phyloP scores from a whole-genome alignment of 2,888 invertebrate species.

The Megaustenia siamemsis region DNA sequence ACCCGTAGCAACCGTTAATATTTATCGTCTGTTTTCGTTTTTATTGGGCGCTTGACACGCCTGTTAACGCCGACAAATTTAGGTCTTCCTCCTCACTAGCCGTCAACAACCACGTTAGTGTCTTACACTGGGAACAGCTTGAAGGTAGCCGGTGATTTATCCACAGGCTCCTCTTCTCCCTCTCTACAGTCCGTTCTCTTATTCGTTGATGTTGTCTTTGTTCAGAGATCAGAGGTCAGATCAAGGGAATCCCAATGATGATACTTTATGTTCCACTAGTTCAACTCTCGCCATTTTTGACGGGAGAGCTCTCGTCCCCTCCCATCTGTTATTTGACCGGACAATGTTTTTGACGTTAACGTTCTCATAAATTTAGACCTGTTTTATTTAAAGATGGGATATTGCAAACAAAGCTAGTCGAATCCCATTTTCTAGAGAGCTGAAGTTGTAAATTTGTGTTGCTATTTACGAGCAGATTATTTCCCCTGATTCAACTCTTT shows the following conservation, averaged over 20 bases:
- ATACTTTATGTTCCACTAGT: not conserved
- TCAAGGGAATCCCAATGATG: not conserved
- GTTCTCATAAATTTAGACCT: not conserved
- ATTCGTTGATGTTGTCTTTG: not conserved
- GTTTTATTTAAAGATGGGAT: not conserved
- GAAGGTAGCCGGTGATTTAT: not conserved
- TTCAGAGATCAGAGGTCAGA: not conserved
- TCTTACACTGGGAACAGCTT: not conserved
- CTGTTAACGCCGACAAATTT: not conserved
- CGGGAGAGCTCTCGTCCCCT: not conserved
- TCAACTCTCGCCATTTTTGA: not conserved
- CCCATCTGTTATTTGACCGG: not conserved
- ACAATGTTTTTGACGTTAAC: not conserved
- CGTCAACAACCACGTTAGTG: not conserved
- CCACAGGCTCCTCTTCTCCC: not conserved
- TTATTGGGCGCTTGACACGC: not conserved
- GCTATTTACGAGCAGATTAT: too few relatives aligned
- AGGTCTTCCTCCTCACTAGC: not conserved
- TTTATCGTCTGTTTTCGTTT: not conserved
- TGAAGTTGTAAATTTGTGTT: not conserved
- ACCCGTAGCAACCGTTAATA: not conserved
- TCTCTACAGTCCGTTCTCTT: not conserved
- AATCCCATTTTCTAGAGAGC: not conserved
- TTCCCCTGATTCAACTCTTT: too few relatives aligned
- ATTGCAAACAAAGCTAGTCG: slow-evolving; percentile 6